phyloP scores from a whole-genome alignment of 2,113 vertebrate species.

The Pleuronectes platessa region DNA sequence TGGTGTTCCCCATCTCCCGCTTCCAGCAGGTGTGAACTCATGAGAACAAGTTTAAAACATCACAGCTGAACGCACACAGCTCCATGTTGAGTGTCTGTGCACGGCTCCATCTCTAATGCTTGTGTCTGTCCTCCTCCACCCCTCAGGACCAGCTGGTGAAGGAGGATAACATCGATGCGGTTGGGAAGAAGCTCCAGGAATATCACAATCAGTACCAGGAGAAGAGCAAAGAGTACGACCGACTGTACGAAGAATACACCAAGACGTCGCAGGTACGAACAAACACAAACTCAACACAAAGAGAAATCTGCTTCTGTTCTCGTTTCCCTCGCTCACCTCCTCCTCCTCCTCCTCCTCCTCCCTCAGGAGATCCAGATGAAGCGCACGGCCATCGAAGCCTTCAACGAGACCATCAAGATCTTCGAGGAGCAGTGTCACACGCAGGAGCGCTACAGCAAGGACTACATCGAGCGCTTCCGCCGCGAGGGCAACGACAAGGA shows the following conservation, averaged over 20 bases:
- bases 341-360: background rate
- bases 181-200: conserved; percentile 96
- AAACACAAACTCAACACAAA: background rate
- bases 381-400: conserved; percentile 95
- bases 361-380: conserved; percentile 99
- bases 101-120: background rate
- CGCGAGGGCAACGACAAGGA: conserved; percentile 93
- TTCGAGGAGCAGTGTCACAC: conserved; percentile 98
- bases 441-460: conserved; percentile 93
- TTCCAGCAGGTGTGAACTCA: conserved; percentile 90
- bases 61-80: background rate
- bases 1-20: conserved; percentile 94
- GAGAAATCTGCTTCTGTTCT: background rate
- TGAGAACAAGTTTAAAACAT: background rate
- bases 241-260: conserved; percentile 94
- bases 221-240: conserved; percentile 96
- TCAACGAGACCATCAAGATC: conserved; percentile 99
- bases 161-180: conserved; percentile 96
- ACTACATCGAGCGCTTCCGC: conserved; percentile 91
- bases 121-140: background rate
- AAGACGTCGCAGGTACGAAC: conserved; percentile 93
- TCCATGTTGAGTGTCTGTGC: background rate
- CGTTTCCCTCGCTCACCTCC: background rate
- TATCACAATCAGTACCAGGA: conserved; percentile 96
- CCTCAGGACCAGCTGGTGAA: conserved; percentile 94